phyloP scores from a whole-genome alignment of 1,140 invertebrate genomes.

The Drosophila bipectinata region DNA sequence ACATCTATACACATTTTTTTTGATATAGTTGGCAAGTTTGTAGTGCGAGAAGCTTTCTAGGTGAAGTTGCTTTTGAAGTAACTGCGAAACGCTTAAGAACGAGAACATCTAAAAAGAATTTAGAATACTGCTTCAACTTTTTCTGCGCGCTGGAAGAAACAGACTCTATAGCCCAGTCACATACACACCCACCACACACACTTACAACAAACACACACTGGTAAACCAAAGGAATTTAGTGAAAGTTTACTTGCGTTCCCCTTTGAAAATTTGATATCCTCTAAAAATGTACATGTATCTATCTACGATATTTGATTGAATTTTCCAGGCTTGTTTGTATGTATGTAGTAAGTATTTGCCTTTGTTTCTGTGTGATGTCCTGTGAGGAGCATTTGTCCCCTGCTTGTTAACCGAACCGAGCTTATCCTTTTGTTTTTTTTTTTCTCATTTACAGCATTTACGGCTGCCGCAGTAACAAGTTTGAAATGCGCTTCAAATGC shows the following conservation, averaged over 20 bases:
- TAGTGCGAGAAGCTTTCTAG: slow-evolving; percentile 51
- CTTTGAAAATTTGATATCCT: slow-evolving; percentile 24
- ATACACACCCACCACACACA: slow-evolving; percentile 12
- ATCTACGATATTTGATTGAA: slow-evolving; percentile 59
- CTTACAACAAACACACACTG: slow-evolving; percentile 22
- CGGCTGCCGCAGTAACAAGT: slow-evolving; percentile 69
- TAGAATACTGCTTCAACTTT: slow-evolving; percentile 48
- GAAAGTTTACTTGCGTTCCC: slow-evolving; percentile 40
- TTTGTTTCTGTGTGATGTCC: slow-evolving; percentile 52
- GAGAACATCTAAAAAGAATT: slow-evolving; percentile 31
- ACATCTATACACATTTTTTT: slow-evolving; percentile 6
- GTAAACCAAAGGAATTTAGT: slow-evolving; percentile 41
- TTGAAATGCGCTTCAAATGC: slow-evolving; percentile 63
- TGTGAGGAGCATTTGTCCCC: slow-evolving; percentile 33
- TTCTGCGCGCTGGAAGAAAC: slow-evolving; percentile 44
- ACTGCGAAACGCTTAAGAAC: slow-evolving; percentile 47
- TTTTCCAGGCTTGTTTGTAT: slow-evolving; percentile 79
- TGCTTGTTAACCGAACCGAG: slow-evolving; percentile 50
- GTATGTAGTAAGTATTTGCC: slow-evolving; percentile 82
- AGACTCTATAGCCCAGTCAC: slow-evolving; percentile 37
- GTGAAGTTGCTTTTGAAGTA: slow-evolving; percentile 49
- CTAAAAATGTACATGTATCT: slow-evolving; percentile 44
- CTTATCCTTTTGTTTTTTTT: slow-evolving; percentile 52
- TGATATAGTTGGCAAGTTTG: slow-evolving; percentile 25
- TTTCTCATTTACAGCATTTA: slow-evolving; percentile 67